Evolutionary conservation across 2,797 vertebrate species (phyloP).

Genomic region (Megalops cyprinoides): DNA sequence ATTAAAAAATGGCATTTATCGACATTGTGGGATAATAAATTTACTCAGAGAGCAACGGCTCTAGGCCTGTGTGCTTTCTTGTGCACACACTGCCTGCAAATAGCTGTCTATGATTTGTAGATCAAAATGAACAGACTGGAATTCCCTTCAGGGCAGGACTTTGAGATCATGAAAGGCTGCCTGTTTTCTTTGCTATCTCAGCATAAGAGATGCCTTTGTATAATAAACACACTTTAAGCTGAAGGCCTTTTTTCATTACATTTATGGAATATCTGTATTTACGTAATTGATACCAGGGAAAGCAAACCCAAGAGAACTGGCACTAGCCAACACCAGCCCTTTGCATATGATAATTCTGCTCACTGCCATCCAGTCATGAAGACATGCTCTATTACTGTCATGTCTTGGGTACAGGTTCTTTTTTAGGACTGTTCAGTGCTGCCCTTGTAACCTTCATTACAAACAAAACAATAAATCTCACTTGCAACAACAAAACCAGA

Average conservation of each 20-base stretch:
- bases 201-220: conserved; percentile 67
- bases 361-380: not conserved
- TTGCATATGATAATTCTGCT: not conserved
- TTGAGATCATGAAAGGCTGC: conserved; percentile 55
- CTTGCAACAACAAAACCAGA: not conserved
- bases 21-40: conserved; percentile 54
- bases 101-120: conserved; percentile 62
- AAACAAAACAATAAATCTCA: not conserved
- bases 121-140: conserved; percentile 56
- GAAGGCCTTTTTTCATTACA: conserved; percentile 36
- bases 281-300: conserved; percentile 59
- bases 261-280: conserved; percentile 65
- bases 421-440: not conserved
- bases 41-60: conserved; percentile 8
- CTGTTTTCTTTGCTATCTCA: conserved; percentile 67
- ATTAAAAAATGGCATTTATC: conserved; percentile 38
- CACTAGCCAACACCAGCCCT: not conserved
- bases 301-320: conserved; percentile 37
- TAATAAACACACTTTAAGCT: conserved; percentile 56
- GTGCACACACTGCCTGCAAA: conserved; percentile 45
- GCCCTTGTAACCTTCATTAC: not conserved
- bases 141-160: conserved; percentile 55
- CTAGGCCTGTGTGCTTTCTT: not conserved
- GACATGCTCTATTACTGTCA: not conserved
- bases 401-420: not conserved